Conservation (phyloP, 2,797 vertebrate genomes). For the Chloroceryle inda region DNA sequence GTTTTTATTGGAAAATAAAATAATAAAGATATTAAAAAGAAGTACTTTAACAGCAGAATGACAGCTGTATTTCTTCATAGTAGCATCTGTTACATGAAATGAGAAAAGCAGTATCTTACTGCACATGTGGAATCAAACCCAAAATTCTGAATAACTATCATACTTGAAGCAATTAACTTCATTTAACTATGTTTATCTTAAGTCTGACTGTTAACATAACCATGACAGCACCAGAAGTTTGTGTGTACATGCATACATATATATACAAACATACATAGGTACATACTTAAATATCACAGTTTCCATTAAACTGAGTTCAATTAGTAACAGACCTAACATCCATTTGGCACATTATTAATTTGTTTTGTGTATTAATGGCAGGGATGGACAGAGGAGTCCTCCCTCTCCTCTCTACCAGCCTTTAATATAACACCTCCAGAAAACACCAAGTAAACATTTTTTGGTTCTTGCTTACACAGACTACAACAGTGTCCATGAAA, state of each 20-base stretch:
- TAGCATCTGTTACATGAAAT: not conserved
- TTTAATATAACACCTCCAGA: not conserved
- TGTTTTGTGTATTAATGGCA: not conserved
- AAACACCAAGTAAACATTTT: not conserved
- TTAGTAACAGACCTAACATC: not conserved
- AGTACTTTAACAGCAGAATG: not conserved
- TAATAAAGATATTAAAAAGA: conserved; percentile 28
- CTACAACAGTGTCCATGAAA: not conserved
- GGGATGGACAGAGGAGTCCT: not conserved
- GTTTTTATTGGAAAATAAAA: not conserved
- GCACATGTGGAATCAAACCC: not conserved
- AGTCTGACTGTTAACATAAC: not conserved
- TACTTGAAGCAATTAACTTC: not conserved
- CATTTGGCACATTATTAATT: not conserved
- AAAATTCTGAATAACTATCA: not conserved
- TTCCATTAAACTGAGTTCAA: not conserved
- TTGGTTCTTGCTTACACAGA: not conserved
- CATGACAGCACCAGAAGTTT: not conserved
- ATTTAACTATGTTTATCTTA: not conserved
- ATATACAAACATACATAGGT: fast-evolving
- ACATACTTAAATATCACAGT: not conserved
- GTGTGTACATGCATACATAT: not conserved
- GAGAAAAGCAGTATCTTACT: not conserved
- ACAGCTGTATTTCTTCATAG: not conserved
- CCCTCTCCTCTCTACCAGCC: not conserved